phyloP scores from a whole-genome alignment of 2,797 vertebrate genomes.

The Anguilla pacifica region DNA sequence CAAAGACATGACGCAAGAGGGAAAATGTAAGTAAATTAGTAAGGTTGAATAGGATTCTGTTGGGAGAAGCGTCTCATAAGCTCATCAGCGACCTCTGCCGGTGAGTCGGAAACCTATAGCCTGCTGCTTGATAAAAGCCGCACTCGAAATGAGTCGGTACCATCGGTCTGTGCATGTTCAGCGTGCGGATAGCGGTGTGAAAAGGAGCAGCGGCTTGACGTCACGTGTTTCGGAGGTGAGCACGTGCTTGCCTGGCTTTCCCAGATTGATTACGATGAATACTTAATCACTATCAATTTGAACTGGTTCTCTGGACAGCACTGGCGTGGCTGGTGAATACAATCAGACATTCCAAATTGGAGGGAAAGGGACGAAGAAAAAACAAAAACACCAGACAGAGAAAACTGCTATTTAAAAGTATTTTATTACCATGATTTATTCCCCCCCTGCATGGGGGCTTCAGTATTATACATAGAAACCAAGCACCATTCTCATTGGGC shows the following conservation, averaged over 20 bases:
- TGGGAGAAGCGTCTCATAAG: background rate
- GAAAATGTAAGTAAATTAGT: background rate
- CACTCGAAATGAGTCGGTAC: no score
- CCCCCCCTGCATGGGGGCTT: slow-evolving; percentile 39
- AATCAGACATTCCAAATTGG: background rate
- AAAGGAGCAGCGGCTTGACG: no score
- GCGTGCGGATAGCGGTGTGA: no score
- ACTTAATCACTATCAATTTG: no score
- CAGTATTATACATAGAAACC: slow-evolving; percentile 50
- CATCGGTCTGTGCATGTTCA: no score
- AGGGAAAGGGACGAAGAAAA: background rate
- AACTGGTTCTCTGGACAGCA: no score
- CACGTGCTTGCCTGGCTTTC: no score
- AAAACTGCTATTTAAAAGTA: slow-evolving; percentile 57
- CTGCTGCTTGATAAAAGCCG: no score
- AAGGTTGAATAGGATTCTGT: background rate
- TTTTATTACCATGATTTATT: slow-evolving; percentile 49
- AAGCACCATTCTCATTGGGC: slow-evolving; percentile 61
- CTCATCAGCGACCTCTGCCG: background rate
- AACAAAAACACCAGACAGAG: background rate
- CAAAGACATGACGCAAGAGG: no score
- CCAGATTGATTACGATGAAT: no score
- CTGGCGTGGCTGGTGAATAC: background rate
- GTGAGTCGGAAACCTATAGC: background rate
- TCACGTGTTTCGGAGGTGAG: no score